Base-by-base conservation (phyloP, 2,797 vertebrate species). In the Acanthopagrus latus region DNA sequence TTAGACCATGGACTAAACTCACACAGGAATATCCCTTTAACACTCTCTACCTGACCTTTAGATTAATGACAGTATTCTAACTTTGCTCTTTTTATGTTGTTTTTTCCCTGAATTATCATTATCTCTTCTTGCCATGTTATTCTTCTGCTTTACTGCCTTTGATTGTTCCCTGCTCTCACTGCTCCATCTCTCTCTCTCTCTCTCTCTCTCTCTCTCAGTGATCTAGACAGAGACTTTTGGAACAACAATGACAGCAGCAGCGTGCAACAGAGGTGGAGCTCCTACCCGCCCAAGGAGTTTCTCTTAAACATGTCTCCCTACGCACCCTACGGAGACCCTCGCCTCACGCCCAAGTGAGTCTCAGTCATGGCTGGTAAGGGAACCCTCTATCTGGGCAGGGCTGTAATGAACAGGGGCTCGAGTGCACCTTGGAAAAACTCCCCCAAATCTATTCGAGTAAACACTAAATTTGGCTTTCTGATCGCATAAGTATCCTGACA, bases 201-300 rank as follows among this genome's bases (percentile, higher is more conserved):
- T 33, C 29, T 33, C 27, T 27, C 27, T 27, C 27, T 27, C 27
- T 27, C 27, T 27, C 64, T 64, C 96, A 99, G 97, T 87, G 98
- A 99, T 94, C 96, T 99, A 95, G 98, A 99, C 97, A 97, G 97
- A 97, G 98, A 99, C 96, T 99, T 99, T 96, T 99, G 98, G 98
- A 99, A 99, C 96, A 99, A 99, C 96, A 99, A 99, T 95, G 98
- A 99, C 96, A 99, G 97, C 97, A 97, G 97, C 95, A 97, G 97
- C 94, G 97, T 98, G 93, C 98, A 99, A 92, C 97, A 98, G 96
- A 96, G 98, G 94, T 99, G 98, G 98, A 99, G 97, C 92, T 99
- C 97, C 93, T 99, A 99, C 91, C 98, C 98, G 84, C 97, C 98
- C 92, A 99, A 99, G 95, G 98, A 99, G 95, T 99, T 99, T 95